Conservation (phyloP, 2,888 invertebrate genomes). For the Vannuccia rotundouncinata region DNA sequence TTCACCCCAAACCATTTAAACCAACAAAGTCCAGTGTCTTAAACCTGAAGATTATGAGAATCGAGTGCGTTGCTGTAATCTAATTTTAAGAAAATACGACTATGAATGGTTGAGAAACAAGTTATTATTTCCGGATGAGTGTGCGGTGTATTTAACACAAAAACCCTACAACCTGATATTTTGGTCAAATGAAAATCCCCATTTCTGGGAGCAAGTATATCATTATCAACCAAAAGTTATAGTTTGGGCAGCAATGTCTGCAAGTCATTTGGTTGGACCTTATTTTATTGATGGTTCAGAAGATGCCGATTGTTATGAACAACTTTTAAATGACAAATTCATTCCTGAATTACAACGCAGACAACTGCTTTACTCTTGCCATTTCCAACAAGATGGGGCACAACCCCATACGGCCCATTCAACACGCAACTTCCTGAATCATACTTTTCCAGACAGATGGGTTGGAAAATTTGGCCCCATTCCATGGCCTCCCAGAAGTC, state of each 20-base stretch:
- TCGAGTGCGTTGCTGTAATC: not conserved
- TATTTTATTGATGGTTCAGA: not conserved
- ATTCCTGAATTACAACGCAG: not conserved
- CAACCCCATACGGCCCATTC: not conserved
- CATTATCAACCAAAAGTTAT: not conserved
- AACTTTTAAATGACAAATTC: not conserved
- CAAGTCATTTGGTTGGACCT: not conserved
- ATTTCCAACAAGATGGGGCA: conserved; percentile 24
- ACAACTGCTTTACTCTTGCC: conserved; percentile 2
- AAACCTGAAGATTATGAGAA: not conserved
- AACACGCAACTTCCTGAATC: not conserved
- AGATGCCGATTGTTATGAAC: not conserved
- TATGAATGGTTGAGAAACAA: not conserved
- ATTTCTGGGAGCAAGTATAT: not conserved
- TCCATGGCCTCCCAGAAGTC: not conserved
- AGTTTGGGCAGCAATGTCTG: conserved; percentile 6
- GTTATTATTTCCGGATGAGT: not conserved
- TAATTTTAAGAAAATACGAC: not conserved
- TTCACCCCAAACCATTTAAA: not conserved
- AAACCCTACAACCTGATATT: not conserved
- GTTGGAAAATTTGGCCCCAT: conserved; percentile 7
- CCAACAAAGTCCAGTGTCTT: not conserved
- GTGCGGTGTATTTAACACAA: not conserved
- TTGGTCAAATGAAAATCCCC: not conserved
- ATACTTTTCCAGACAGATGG: conserved; percentile 4